phyloP scores from a whole-genome alignment of 1,140 invertebrate species.

The Hyles euphorbiae region DNA sequence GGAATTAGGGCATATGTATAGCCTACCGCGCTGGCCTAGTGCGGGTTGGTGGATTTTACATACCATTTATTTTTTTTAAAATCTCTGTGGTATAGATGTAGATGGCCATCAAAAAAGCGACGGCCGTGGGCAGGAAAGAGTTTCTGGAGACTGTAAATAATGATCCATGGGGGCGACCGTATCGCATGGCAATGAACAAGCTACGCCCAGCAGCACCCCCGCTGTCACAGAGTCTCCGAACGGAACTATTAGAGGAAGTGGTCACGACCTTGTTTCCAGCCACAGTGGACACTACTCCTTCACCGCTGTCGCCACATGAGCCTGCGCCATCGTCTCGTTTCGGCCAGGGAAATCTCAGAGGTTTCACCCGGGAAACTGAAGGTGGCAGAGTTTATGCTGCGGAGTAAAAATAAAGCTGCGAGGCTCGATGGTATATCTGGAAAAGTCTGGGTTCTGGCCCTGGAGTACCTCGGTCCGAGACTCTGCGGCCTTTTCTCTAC shows the following conservation, averaged over 20 bases:
- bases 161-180: conserved; percentile 1
- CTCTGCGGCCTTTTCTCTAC: neutral
- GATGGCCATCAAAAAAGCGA: neutral
- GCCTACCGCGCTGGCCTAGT: too few relatives aligned
- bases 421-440: neutral
- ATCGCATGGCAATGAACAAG: neutral
- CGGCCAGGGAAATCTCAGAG: neutral
- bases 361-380: neutral
- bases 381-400: neutral
- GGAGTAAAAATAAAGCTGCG: neutral
- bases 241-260: neutral
- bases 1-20: neutral
- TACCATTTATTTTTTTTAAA: too few relatives aligned
- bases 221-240: neutral
- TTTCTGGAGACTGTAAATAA: neutral
- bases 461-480: neutral
- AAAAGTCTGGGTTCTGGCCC: neutral
- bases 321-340: neutral
- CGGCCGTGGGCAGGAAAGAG: neutral
- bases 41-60: too few relatives aligned
- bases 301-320: neutral
- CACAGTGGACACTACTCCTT: neutral
- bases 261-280: neutral
- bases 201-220: neutral
- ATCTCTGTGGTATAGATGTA: too few relatives aligned